Percentiles rank a stretch among this genome's conserved stretches.
These are phyloP conservation scores for Toxonevra muliebris DNA, from an alignment of 2,888 invertebrate species.

Conservation along the genomic window DNA sequence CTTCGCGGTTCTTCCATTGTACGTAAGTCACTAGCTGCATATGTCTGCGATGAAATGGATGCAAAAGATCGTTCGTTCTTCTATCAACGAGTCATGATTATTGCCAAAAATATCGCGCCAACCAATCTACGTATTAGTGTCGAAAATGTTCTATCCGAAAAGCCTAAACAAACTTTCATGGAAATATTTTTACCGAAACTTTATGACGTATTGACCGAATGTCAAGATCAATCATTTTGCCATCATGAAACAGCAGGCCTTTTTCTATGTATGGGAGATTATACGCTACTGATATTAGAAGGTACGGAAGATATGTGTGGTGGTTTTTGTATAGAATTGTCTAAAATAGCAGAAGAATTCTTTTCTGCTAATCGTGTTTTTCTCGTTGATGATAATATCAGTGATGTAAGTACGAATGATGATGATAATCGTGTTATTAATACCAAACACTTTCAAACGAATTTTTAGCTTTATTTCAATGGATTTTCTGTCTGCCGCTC, in stretches of 20 bases:
- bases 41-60: slow-evolving; percentile 48
- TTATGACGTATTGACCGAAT: too few species aligned
- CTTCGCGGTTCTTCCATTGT: slow-evolving; percentile 26
- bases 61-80: slow-evolving; percentile 48
- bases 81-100: slow-evolving; percentile 52
- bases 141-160: not conserved
- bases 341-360: slow-evolving; percentile 31
- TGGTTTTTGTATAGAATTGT: slow-evolving; percentile 40
- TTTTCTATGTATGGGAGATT: slow-evolving; percentile 51
- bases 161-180: not conserved
- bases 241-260: slow-evolving; percentile 51
- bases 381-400: slow-evolving; percentile 52
- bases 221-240: slow-evolving; percentile 12
- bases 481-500: slow-evolving; percentile 45
- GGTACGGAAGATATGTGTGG: slow-evolving; percentile 54
- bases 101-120: slow-evolving; percentile 40
- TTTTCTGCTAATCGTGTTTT: slow-evolving; percentile 51
- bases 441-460: not conserved
- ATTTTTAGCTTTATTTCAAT: slow-evolving; percentile 47
- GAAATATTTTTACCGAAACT: not conserved
- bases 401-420: slow-evolving; percentile 38
- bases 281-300: slow-evolving; percentile 53
- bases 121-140: not conserved
- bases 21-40: slow-evolving; percentile 52
- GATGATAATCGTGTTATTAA: not conserved